A percentile compares a stretch with the other conserved stretches of the same genome.
Evolutionary conservation across 1,140 invertebrate species (phyloP).

Genomic region (Aphis gossypii): DNA sequence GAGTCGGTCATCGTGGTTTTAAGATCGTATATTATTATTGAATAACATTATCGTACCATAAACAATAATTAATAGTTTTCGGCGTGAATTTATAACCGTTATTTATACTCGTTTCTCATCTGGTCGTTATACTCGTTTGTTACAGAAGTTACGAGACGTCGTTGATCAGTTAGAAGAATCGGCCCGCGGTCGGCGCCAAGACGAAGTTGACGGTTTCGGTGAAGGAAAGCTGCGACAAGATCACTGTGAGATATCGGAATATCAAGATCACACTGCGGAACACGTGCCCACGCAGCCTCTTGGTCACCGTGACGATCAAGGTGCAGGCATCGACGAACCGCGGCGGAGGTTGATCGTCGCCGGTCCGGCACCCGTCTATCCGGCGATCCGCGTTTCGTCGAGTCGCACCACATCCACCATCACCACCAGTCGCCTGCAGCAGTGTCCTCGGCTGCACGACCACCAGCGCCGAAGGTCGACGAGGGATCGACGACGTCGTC

Average conservation of each 20-base stretch:
- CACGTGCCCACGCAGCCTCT: background rate
- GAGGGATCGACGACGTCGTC: background rate
- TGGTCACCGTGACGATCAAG: conserved; percentile 28
- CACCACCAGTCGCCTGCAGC: background rate
- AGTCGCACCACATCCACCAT: background rate
- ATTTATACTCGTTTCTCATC: background rate
- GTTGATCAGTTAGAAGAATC: background rate
- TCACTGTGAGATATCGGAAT: conserved; percentile 43
- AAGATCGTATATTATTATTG: no score
- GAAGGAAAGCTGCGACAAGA: background rate
- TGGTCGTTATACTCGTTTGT: background rate
- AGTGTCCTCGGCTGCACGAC: background rate
- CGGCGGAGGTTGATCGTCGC: background rate
- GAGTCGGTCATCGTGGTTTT: no score
- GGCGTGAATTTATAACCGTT: background rate
- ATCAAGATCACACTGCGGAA: conserved; percentile 27
- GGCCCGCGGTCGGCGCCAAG: background rate
- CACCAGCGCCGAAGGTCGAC: background rate
- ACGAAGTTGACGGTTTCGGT: conserved; percentile 36
- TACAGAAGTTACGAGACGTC: background rate
- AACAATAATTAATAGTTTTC: background rate
- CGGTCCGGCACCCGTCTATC: background rate
- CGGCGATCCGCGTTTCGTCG: background rate
- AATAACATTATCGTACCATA: background rate
- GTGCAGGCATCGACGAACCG: background rate